Base-by-base conservation (phyloP, 2,888 invertebrate species). In the Eupsilia transversa region DNA sequence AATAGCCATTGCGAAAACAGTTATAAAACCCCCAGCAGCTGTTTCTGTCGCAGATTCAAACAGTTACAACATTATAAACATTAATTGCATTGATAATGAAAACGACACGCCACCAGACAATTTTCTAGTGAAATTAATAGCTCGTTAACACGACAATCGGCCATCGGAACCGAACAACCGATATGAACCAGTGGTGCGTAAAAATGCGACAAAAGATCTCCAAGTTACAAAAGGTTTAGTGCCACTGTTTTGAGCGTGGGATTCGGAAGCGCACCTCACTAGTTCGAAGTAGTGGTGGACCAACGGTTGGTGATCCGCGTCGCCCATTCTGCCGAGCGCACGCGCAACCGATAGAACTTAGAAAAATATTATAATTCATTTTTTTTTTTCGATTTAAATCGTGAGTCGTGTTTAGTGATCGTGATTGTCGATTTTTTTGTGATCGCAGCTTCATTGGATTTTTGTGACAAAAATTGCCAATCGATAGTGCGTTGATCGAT, bases 231-330 rank as follows among this genome's bases (percentile, higher is more conserved):
- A 92, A 90, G 89, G 91, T 91, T 91, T 87, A 80, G 85, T 87
- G 88, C 86, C 82, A 76, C 89, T 91, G 91, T 80, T 79, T 74
- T 86, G 83, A 88, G 87, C 91, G 92, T 92, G 92, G 90, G 91
- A 91, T 87, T 92, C 91, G 90, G 91, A 91, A 91, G 88, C 89
- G 80, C 72, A 87, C 88, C 82, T 84, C 84, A 86, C 84, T 90
- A 87, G 85, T 76, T 81, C 78, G 75, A 61, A 85, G 91, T 90
- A 90, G 91, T 88, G 90, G 91, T 91, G 91, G 91, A 80, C 91
- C 88, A 89, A 89, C 89, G 89, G 91, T 89, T 92, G 91, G 89
- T 92, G 91, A 93, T 93, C 92, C 91, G 91, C 90, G 90, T 88
- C 88, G 90, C 92, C 91, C 92, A 94, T 93, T 93, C 91, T 77